Conservation (phyloP, 2,888 invertebrate species). For the Apamea sordens region DNA sequence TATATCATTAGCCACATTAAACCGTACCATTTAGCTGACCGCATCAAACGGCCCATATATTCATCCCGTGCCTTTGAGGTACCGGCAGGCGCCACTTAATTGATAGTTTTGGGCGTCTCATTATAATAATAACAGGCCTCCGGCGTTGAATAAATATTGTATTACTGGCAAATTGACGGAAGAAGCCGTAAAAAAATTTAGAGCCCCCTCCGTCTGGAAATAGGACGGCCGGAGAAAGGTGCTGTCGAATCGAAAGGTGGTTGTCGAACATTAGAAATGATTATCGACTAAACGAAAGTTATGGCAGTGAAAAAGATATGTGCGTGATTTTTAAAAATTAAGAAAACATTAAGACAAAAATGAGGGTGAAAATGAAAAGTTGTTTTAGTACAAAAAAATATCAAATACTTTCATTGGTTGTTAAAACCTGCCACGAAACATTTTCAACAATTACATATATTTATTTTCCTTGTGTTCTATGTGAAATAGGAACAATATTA, state of each 20-base stretch:
- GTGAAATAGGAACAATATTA: not conserved
- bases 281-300: not conserved
- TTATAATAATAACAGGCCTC: constrained; percentile 83
- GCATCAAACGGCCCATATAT: constrained; percentile 76
- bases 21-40: constrained; percentile 61
- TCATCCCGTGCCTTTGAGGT: constrained; percentile 71
- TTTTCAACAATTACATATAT: not conserved
- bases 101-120: constrained; percentile 84
- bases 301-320: not conserved
- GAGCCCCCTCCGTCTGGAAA: constrained; percentile 59
- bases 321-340: not conserved
- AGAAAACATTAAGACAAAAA: not conserved
- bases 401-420: not conserved
- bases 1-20: constrained; percentile 68
- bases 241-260: constrained; percentile 33
- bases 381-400: not conserved
- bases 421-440: not conserved
- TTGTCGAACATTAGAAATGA: constrained; percentile 20
- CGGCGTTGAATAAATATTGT: constrained; percentile 86
- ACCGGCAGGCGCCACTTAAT: constrained; percentile 85
- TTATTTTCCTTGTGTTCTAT: not conserved
- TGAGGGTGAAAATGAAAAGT: not conserved
- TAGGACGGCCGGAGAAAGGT: constrained; percentile 55
- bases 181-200: constrained; percentile 75
- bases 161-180: constrained; percentile 87